Evolutionary conservation across 2,888 invertebrate species (phyloP), one percentile per base, ranked within the genome.

Genomic region (Leucoptera coffeella): DNA sequence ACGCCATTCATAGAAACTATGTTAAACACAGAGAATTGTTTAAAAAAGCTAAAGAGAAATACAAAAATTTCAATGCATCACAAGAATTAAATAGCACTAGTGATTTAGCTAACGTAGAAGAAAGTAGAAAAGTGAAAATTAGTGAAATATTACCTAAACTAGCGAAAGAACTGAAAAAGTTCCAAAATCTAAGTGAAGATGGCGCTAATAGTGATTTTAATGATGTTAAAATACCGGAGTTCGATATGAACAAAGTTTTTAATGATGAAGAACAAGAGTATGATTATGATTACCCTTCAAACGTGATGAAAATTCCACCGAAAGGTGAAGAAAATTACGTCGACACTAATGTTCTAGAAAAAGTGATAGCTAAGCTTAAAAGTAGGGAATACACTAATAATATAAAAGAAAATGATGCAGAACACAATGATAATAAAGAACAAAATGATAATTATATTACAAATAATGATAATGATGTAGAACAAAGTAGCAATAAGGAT

Each of bases 1-100:
- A 85, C 86, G 86, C 77, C 1, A 71, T 61, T 29, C 55, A 64
- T 23, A 48, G 42, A 9, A 61, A 53, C 31, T 69, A 73, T 32
- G 10, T 38, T 4, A 39, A 50, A 36, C 29, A 51, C 20, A 41
- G 43, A 2, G 50, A 48, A 35, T 31, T 62, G 4, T 62, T 47
- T 26, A 42, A 50, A 7, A 31, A 36, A 17, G 42, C 51, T 1
- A 44, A 38, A 22, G 45, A 56, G 4, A 59, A 42, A 30, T 65
- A 65, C 38, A 56, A 49, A 37, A 39, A 50, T 22, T 67, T 34
- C 14, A 43, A 37, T 33, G 23, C 31, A 22, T 46, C 43, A 34
- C 38, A 10, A 15, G 26, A 27, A 10, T 9, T 38, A 29, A 45
- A 38, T 24, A 52, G 50, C 29, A 17, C 28, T 2, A n/a, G n/a